A percentile compares a stretch with the other conserved stretches of the same genome.
Evolutionary conservation across 2,797 vertebrate species (phyloP).

Genomic region (Perdix hodgsoniae): DNA sequence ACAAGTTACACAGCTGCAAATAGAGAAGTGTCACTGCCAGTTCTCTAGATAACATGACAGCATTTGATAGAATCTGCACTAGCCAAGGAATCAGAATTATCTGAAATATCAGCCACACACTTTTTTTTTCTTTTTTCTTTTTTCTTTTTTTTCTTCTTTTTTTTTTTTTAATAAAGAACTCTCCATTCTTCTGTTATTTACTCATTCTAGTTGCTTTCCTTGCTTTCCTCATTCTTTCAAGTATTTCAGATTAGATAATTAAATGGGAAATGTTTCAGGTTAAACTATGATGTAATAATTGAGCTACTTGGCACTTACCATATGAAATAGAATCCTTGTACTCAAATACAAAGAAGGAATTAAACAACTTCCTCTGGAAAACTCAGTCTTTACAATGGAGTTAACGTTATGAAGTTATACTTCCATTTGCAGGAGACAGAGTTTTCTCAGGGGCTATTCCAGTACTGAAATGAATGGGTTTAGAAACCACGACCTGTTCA

Average conservation of each 20-base stretch:
- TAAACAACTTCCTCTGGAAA: conserved; percentile 18
- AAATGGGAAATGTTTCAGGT: conserved; percentile 42
- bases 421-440: conserved; percentile 15
- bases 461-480: conserved; percentile 44
- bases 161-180: background rate
- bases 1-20: background rate
- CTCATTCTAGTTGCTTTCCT: background rate
- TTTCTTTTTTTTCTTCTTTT: background rate
- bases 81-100: background rate
- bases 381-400: conserved; percentile 10
- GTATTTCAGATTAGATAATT: conserved; percentile 15
- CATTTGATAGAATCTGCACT: background rate
- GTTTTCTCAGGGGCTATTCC: conserved; percentile 31
- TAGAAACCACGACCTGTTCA: conserved; percentile 7
- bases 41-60: background rate
- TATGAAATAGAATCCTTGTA: conserved; percentile 34
- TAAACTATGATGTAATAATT: conserved; percentile 19
- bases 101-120: background rate
- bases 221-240: conserved; percentile 6
- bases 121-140: background rate
- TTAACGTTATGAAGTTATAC: conserved; percentile 12
- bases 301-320: conserved; percentile 6
- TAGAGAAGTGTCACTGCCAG: background rate
- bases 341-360: conserved; percentile 43
- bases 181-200: conserved; percentile 30